These are phyloP conservation scores for Mionectes macconnelli DNA, from an alignment of 2,113 vertebrate species.

Conservation along the genomic window DNA sequence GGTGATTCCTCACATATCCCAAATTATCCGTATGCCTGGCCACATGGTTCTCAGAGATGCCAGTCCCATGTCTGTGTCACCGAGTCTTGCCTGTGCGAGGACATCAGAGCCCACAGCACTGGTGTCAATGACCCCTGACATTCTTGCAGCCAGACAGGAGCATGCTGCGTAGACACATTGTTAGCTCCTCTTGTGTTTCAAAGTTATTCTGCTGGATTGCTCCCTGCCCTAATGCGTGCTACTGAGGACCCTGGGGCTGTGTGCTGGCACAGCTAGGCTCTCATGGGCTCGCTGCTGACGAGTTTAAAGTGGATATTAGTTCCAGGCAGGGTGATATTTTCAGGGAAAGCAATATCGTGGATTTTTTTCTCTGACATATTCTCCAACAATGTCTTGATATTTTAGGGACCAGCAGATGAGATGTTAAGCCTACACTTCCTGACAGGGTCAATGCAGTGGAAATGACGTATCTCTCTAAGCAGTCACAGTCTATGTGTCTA, in stretches of 20 bases:
- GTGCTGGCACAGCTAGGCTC: not conserved
- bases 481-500: not conserved
- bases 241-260: not conserved
- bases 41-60: not conserved
- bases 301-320: not conserved
- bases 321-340: not conserved
- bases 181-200: not conserved
- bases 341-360: not conserved
- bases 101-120: not conserved
- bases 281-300: not conserved
- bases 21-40: fast-evolving
- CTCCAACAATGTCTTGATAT: not conserved
- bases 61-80: not conserved
- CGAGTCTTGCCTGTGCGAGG: not conserved
- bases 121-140: not conserved
- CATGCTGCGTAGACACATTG: not conserved
- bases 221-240: not conserved
- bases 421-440: not conserved
- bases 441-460: not conserved
- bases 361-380: slow-evolving; percentile 5
- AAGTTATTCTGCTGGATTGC: not conserved
- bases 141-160: not conserved
- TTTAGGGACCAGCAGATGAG: not conserved
- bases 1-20: not conserved
- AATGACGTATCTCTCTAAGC: not conserved